A percentile compares a stretch with the other conserved stretches of the same genome.
These are phyloP conservation scores for Rhogogaster chlorosoma DNA, from an alignment of 2,888 invertebrate genomes.

Conservation along the genomic window DNA sequence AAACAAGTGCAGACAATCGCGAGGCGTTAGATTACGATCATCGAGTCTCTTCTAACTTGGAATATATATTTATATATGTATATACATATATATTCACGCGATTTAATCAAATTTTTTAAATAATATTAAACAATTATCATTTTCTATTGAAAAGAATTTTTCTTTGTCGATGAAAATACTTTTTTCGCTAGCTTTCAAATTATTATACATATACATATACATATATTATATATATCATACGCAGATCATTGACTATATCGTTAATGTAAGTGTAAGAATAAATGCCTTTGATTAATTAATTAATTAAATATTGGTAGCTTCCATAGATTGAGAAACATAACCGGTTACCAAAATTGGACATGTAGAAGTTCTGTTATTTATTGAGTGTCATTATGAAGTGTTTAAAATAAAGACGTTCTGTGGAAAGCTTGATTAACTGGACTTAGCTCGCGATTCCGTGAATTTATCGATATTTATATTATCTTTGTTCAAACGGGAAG, in stretches of 20 bases:
- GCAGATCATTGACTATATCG: background rate
- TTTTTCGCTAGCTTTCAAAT: background rate
- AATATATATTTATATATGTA: background rate
- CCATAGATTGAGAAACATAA: conserved; percentile 50
- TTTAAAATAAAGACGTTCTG: conserved; percentile 73
- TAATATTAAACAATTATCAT: background rate
- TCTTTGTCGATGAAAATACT: background rate
- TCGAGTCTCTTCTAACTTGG: background rate
- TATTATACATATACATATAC: background rate
- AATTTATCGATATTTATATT: conserved; percentile 47
- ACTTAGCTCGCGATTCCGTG: conserved; percentile 71
- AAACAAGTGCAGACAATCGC: conserved; percentile 15
- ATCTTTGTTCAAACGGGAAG: background rate
- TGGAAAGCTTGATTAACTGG: conserved; percentile 74
- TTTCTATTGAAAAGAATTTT: background rate
- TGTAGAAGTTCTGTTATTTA: conserved; percentile 76
- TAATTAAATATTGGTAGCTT: conserved; percentile 29
- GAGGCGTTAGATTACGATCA: background rate
- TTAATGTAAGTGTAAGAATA: background rate
- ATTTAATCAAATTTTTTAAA: background rate
- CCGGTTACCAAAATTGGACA: conserved; percentile 68
- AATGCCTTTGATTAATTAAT: background rate
- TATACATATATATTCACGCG: background rate
- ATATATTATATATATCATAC: no score
- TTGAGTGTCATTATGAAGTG: conserved; percentile 66